phyloP scores from a whole-genome alignment of 2,888 invertebrate genomes.

The Colostygia pectinataria region DNA sequence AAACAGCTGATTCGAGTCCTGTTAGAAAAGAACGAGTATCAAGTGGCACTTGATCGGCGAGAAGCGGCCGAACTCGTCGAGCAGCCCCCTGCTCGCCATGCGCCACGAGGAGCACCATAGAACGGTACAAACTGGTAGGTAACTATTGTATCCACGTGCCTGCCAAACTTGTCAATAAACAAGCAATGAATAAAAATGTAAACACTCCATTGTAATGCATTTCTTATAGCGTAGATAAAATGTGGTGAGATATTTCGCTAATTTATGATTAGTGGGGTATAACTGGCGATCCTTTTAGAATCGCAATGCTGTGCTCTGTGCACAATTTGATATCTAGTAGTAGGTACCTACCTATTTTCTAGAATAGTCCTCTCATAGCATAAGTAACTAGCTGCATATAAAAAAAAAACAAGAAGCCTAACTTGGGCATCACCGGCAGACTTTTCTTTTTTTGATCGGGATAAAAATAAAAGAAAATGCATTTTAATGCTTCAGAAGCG shows the following conservation, averaged over 20 bases:
- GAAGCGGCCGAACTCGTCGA: slow-evolving; percentile 79
- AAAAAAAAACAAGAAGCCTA: slow-evolving; percentile 9
- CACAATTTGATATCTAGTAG: no score
- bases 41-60: slow-evolving; percentile 76
- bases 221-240: not conserved
- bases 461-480: slow-evolving; percentile 50
- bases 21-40: slow-evolving; percentile 80
- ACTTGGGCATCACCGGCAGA: slow-evolving; percentile 26
- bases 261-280: not conserved
- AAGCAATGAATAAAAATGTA: slow-evolving; percentile 40
- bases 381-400: no score
- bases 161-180: slow-evolving; percentile 67
- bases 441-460: slow-evolving; percentile 41
- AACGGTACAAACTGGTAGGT: slow-evolving; percentile 81
- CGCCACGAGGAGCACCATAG: slow-evolving; percentile 54
- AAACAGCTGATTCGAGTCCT: slow-evolving; percentile 78
- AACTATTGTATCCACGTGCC: slow-evolving; percentile 74
- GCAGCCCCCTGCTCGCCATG: slow-evolving; percentile 58
- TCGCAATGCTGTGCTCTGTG: no score
- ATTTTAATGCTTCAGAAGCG: slow-evolving; percentile 56
- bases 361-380: no score
- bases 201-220: slow-evolving; percentile 18
- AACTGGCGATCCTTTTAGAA: no score
- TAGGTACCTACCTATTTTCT: not conserved
- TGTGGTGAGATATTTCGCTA: not conserved